Percentiles rank a stretch among this genome's conserved stretches.
Conservation (phyloP, 1,140 invertebrate species). For the Halictus rubicundus region DNA sequence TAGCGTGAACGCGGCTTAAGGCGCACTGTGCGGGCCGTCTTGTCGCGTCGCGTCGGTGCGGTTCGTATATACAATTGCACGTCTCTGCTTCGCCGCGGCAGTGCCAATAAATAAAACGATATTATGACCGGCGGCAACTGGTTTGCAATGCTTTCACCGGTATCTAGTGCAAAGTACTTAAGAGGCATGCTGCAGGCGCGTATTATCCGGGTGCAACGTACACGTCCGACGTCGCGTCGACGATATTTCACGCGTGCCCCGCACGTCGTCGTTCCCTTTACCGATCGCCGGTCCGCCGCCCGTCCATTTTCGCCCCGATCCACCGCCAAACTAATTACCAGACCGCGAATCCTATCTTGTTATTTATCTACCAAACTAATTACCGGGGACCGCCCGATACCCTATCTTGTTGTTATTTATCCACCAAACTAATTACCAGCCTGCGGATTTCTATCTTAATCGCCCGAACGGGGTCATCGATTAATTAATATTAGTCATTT, state of each 20-base stretch:
- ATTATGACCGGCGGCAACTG: slow-evolving; percentile 40
- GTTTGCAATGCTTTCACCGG: slow-evolving; percentile 49
- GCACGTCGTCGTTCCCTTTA: neutral
- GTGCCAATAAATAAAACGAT: slow-evolving; percentile 49
- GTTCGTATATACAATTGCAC: slow-evolving; percentile 25
- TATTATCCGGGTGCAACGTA: slow-evolving; percentile 32
- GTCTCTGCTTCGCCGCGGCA: slow-evolving; percentile 14
- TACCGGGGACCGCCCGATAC: no score
- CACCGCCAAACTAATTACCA: no score
- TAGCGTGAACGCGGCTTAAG: no score
- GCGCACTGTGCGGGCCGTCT: no score
- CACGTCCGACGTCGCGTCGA: neutral
- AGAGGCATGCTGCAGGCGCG: slow-evolving; percentile 22
- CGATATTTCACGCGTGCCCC: slow-evolving; percentile 1
- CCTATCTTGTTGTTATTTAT: no score
- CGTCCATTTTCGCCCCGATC: no score
- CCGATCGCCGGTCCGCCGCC: neutral
- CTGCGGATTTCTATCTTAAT: no score
- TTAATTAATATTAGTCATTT: no score
- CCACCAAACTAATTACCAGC: no score
- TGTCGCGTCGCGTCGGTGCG: neutral
- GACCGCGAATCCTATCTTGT: no score
- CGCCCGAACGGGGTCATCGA: no score
- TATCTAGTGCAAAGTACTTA: slow-evolving; percentile 27
- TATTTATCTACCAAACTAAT: no score